Evolutionary conservation across 2,113 vertebrate species (phyloP), one percentile per base, ranked within the genome.

Genomic region (Poeciliopsis turrubarensis): DNA sequence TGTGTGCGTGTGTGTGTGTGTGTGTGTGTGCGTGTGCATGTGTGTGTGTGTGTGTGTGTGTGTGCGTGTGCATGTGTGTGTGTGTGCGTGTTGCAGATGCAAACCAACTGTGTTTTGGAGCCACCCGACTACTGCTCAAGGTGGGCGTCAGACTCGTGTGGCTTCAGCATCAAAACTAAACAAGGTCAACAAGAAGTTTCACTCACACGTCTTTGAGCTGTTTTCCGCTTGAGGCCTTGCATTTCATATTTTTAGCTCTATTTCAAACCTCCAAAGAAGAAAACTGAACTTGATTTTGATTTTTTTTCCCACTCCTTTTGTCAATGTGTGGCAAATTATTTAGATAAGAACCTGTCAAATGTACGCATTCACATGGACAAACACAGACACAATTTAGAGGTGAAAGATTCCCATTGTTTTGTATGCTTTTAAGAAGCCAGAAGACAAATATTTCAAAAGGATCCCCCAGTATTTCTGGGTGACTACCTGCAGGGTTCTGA

Each of bases 141-240:
- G 80, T 84, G 84, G 86, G 82, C 67, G 77, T 87, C 47, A 78
- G 17, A 64, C 69, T 81, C 60, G 29, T 68, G 75, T 77, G 73
- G 73, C 79, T 68, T 76, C 29, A 1, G 51, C 71, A 63, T 74
- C 71, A 65, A 80, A 57, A 70, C 63, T 66, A 82, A 86, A 82
- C 44, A 54, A 70, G 77, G 70, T 31, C 78, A 78, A 64, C 30
- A 0, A 65, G 8, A 74, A 74, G 83, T 84, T 87, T 78, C 79
- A 68, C 22, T 34, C 11, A 47, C 68, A 61, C 60, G 57, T 74
- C 30, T 34, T 68, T 61, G 1, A 39, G 8, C 5, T 0, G 6
- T 70, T n/a, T 37, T 47, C 5, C 15, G 12, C 54, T 71, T 11
- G 9, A 3, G 29, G 54, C 25, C 41, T 26, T 22, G 3, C 27